These are phyloP conservation scores for Rhinoderma darwinii DNA, from an alignment of 2,113 vertebrate genomes.

Conservation along the genomic window DNA sequence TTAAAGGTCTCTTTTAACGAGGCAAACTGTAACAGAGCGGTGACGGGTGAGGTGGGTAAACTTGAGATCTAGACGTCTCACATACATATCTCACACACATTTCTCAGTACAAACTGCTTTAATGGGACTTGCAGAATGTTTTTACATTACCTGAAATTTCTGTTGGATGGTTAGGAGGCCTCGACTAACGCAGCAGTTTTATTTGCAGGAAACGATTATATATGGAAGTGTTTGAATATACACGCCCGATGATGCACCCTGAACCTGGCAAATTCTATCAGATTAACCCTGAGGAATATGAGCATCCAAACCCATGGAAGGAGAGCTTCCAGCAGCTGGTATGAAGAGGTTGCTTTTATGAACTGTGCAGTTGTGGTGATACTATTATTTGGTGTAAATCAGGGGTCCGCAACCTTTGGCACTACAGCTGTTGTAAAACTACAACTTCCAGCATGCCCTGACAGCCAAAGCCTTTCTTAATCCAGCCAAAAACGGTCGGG, in stretches of 20 bases:
- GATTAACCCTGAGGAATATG: slow-evolving; percentile 98
- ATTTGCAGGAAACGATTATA: slow-evolving; percentile 93
- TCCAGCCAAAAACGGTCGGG: too few relatives aligned
- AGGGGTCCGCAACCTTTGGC: too few relatives aligned
- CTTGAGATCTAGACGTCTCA: background rate
- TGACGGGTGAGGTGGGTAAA: background rate
- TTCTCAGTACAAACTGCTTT: too few relatives aligned
- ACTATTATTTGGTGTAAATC: background rate
- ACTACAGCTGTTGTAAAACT: too few relatives aligned
- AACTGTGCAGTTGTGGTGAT: background rate
- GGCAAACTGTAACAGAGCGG: background rate
- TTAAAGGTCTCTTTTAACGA: background rate
- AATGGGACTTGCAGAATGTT: too few relatives aligned
- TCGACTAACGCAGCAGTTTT: background rate
- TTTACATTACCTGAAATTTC: too few relatives aligned
- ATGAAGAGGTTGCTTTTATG: slow-evolving; percentile 64
- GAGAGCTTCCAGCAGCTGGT: slow-evolving; percentile 99
- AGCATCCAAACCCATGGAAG: slow-evolving; percentile 98
- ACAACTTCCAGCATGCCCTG: too few relatives aligned
- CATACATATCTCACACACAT: too few relatives aligned
- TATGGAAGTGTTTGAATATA: slow-evolving; percentile 99
- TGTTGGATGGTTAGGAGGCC: background rate
- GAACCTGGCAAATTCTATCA: slow-evolving; percentile 99
- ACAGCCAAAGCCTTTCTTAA: too few relatives aligned
- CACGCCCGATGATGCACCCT: slow-evolving; percentile 98